A percentile compares a stretch with the other conserved stretches of the same genome.
Evolutionary conservation across 2,113 vertebrate genomes (phyloP).

Genomic region (Mesembrinibis cayennensis): DNA sequence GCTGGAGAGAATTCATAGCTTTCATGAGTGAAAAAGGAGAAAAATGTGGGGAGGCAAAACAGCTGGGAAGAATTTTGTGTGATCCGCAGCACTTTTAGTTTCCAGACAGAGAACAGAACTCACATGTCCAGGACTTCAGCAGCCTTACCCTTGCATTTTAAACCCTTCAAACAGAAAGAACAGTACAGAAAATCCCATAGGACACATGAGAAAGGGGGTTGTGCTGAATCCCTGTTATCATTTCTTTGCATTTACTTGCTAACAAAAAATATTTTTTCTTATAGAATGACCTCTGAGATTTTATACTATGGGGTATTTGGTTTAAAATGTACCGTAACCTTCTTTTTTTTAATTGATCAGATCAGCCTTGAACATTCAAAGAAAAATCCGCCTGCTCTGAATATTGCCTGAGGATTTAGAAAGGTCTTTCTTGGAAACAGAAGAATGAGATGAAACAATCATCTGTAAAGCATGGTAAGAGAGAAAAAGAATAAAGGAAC

Average conservation of each 20-base stretch:
- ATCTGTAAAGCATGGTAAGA: conserved; percentile 37
- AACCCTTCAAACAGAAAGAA: conserved; percentile 33
- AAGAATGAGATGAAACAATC: conserved; percentile 57
- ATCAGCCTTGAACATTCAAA: conserved; percentile 58
- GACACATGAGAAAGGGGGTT: conserved; percentile 19
- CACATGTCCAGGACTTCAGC: neutral
- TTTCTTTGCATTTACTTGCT: conserved; percentile 37
- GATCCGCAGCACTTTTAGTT: neutral
- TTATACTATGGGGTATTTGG: conserved; percentile 24
- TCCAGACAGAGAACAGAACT: conserved; percentile 1
- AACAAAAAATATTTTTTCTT: conserved; percentile 54
- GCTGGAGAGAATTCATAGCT: neutral
- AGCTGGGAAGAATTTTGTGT: conserved; percentile 12
- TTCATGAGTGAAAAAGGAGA: neutral
- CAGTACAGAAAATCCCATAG: neutral
- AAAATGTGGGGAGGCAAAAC: neutral
- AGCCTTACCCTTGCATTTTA: conserved; percentile 18
- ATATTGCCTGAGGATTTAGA: conserved; percentile 66
- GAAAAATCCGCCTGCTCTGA: conserved; percentile 49
- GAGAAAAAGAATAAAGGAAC: conserved; percentile 41
- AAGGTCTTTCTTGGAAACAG: conserved; percentile 54
- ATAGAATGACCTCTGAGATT: conserved; percentile 32
- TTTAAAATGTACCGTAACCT: conserved; percentile 47
- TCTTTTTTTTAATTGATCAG: conserved; percentile 46
- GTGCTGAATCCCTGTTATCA: conserved; percentile 16